phyloP scores from a whole-genome alignment of 1,140 invertebrate genomes.

The Stegodyphus mimosarum region DNA sequence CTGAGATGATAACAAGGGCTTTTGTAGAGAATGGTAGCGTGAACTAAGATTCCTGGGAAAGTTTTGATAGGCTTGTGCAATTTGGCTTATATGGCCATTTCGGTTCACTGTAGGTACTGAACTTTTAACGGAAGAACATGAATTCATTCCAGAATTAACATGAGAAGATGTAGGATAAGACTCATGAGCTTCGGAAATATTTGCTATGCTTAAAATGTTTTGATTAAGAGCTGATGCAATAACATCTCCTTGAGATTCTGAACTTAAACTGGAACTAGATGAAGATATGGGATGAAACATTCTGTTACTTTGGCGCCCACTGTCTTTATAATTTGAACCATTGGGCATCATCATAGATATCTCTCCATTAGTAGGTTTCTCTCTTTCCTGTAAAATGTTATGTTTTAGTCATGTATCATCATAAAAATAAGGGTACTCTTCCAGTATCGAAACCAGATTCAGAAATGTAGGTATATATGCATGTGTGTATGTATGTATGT shows the following conservation, averaged over 20 bases:
- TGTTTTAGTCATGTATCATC: too few species aligned
- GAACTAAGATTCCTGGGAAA: constrained; percentile 54
- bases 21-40: constrained; percentile 36
- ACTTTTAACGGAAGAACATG: constrained; percentile 26
- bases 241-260: constrained; percentile 42
- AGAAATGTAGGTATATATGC: too few species aligned
- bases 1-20: not conserved
- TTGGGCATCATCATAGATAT: constrained; percentile 16
- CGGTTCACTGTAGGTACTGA: constrained; percentile 12
- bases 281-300: not conserved
- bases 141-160: constrained; percentile 28
- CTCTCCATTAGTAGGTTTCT: constrained; percentile 24
- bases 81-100: constrained; percentile 23
- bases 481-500: too few species aligned
- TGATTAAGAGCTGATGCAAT: constrained; percentile 36
- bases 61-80: constrained; percentile 56
- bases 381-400: constrained; percentile 17
- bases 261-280: constrained; percentile 42
- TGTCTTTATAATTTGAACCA: constrained; percentile 7
- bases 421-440: too few species aligned
- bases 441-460: too few species aligned
- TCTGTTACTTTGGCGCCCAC: not conserved
- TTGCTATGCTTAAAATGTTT: constrained; percentile 39
- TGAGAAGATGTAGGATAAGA: constrained; percentile 27
- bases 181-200: constrained; percentile 41